Base-by-base conservation (phyloP, 2,888 invertebrate genomes). In the Zhengitettix transpicula region DNA sequence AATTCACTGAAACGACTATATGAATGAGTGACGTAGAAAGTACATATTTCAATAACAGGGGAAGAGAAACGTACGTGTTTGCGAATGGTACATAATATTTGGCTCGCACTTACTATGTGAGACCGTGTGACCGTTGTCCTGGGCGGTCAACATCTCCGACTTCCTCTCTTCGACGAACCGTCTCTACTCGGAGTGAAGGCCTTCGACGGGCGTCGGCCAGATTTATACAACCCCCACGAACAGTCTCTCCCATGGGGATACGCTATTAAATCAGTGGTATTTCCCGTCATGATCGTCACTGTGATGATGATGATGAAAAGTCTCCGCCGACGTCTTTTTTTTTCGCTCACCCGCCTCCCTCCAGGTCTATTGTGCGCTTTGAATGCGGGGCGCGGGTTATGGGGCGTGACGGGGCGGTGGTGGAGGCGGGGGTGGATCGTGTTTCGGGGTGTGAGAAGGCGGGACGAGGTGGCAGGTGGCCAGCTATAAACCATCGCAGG, bases 211-310 rank as follows among this genome's bases (percentile, higher is more conserved):
- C 28, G 28, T 28, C 28, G 28, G 28, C 28, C 28, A 28, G 28
- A 28, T 28, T 28, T 28, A 28, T 28, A 28, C 47, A 47, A 47
- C 53, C 53, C 53, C 53, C 53, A 12, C 17, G 14, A 16, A 42
- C 42, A 11, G 47, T 11, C 9, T 11, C 28, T 64, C 64, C 62
- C 64, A 10, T 40, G 64, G 64, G 64, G 61, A 15, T 15, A 12
- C 51, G 58, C 61, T 62, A 64, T 64, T 64, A 64, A 62, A 62
- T 64, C 61, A 60, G 61, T 64, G 64, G 62, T 64, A 64, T 64
- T 64, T 64, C 58, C 55, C 58, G 58, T 57, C 40, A 28, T 15
- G 58, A 52, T 47, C 59, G 58, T 42, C 42, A 52, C 51, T 47
- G 47, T 60, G 57, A 60, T 57, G 58, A 58, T 58, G 60, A 57